Evolutionary conservation across 2,113 vertebrate genomes (phyloP), one percentile per base, ranked within the genome.

Genomic region (Nerophis lumbriciformis): DNA sequence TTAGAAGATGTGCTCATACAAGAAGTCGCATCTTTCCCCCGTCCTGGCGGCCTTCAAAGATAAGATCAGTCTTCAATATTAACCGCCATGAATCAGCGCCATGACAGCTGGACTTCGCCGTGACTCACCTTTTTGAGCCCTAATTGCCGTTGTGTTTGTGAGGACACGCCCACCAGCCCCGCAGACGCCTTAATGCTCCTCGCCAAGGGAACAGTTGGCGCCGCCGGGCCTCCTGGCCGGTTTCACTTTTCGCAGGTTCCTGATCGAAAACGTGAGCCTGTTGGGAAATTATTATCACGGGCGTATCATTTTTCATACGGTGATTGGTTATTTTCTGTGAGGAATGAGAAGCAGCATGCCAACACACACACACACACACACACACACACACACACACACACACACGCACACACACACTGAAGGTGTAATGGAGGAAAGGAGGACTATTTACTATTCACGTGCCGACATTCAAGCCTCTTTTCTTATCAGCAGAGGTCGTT

Each of bases 271-370:
- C 48, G 64, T 44, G 53, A 69, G 51, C 58, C 49, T 56, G 38
- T 62, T 71, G 39, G 65, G 60, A 69, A 77, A 78, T 76, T 65
- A 68, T 76, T 67, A 66, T 65, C 67, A 8, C 9, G 62, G 21
- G 39, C 47, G 10, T 8, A 59, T 71, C 58, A 48, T 83, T 81
- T 66, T 52, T 81, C 67, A 73, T 35, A 13, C 44, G 64, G 35
- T 68, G 80, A 76, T 77, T 73, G 75, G 55, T 76, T 73, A 73
- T 75, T 81, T 73, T 79, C 51, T 52, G 12, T 57, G 73, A 75
- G 67, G 54, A 73, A 79, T 68, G 62, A 69, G 66, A 73, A 71
- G 48, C 35, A 42, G 39, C 42, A 12, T 42, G 35, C 13, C 1
- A 60, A 59, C 21, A 49, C 37, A 1, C 49, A 38, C 35, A 51